Conservation (phyloP, 2,797 vertebrate species). For the Garrulus glandarius region DNA sequence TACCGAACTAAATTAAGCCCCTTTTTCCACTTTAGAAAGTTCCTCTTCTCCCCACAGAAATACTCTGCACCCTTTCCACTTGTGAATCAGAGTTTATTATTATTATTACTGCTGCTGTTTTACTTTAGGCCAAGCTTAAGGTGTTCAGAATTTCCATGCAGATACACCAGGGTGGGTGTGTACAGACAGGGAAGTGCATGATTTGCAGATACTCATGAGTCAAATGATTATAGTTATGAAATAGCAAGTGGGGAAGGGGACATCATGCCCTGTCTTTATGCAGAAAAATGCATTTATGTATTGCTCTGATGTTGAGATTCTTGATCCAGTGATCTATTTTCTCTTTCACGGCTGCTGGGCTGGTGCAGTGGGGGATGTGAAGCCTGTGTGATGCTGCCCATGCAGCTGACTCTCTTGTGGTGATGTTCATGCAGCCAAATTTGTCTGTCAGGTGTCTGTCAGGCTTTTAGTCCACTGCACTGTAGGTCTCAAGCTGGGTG, state of each 20-base stretch:
- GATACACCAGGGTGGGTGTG: not conserved
- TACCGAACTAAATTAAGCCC: fast-evolving
- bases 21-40: not conserved
- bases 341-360: not conserved
- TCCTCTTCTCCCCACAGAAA: not conserved
- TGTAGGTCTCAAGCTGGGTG: not conserved
- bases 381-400: not conserved
- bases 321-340: not conserved
- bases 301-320: not conserved
- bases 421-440: not conserved
- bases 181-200: not conserved
- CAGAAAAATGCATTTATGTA: not conserved
- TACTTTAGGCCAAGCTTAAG: not conserved
- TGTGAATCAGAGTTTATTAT: not conserved
- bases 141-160: not conserved
- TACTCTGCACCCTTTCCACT: not conserved
- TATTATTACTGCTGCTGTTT: not conserved
- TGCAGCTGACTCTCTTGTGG: not conserved
- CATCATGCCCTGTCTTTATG: fast-evolving
- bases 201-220: not conserved
- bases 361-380: not conserved
- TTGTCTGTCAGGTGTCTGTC: not conserved
- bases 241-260: not conserved
- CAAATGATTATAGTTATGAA: not conserved
- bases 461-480: not conserved